phyloP scores from a whole-genome alignment of 2,797 vertebrate genomes.

The Micromesistius poutassou region DNA sequence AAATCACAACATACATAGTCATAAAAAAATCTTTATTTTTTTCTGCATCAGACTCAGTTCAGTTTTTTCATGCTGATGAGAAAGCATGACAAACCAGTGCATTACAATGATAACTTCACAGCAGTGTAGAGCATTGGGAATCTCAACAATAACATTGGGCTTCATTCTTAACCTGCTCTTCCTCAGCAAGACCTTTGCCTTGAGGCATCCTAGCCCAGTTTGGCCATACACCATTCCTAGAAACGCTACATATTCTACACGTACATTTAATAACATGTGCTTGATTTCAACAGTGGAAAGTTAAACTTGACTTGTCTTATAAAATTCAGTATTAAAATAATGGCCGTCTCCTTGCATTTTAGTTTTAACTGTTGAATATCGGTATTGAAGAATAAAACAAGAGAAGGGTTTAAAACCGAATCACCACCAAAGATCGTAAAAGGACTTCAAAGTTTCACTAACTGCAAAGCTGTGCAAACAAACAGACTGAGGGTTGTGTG shows the following conservation, averaged over 20 bases:
- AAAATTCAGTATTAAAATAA: slow-evolving; percentile 23
- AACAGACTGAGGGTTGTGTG: slow-evolving; percentile 31
- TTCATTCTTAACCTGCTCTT: slow-evolving; percentile 2
- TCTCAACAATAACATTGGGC: slow-evolving; percentile 34
- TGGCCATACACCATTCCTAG: slow-evolving; percentile 39
- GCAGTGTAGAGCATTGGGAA: slow-evolving; percentile 67
- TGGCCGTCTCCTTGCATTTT: slow-evolving; percentile 14
- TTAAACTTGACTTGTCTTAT: slow-evolving; percentile 29
- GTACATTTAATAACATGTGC: slow-evolving; percentile 58
- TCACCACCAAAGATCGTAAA: slow-evolving; percentile 34
- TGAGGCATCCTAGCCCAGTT: slow-evolving; percentile 42
- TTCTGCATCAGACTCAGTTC: slow-evolving; percentile 55
- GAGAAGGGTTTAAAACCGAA: slow-evolving; percentile 18
- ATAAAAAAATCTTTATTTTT: slow-evolving; percentile 72
- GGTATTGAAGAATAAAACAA: not conserved
- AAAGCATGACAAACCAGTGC: slow-evolving; percentile 75
- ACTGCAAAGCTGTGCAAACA: slow-evolving; percentile 40
- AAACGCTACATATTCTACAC: slow-evolving; percentile 48
- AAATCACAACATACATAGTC: not conserved
- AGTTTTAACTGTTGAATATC: slow-evolving; percentile 3
- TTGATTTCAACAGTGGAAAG: slow-evolving; percentile 52
- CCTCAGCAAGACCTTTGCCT: slow-evolving; percentile 29
- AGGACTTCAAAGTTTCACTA: slow-evolving; percentile 31
- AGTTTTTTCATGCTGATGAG: slow-evolving; percentile 63
- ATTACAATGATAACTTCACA: slow-evolving; percentile 76